A percentile compares a stretch with the other conserved stretches of the same genome.
Conservation (phyloP, 37 sponge, comb jelly and placozoan genomes). For the Crambe crambe region DNA sequence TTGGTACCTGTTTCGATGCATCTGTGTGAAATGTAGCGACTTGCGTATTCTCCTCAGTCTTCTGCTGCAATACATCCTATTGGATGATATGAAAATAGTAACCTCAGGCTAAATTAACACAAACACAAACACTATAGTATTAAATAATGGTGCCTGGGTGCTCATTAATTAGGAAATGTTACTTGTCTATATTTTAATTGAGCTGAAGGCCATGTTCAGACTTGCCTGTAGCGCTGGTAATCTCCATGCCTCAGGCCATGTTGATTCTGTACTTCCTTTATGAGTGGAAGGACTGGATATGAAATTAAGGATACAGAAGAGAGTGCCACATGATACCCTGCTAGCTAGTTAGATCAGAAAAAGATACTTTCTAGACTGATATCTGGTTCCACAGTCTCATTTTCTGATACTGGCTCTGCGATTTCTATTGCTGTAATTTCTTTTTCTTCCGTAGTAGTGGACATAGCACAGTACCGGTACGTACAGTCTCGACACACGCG, state of each 20-base stretch:
- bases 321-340: background rate
- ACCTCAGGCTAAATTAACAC: too few species aligned
- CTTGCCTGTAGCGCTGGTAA: conserved; percentile 90
- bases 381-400: background rate
- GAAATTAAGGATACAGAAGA: background rate
- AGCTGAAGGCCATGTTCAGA: background rate
- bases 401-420: background rate
- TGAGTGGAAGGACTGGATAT: conserved; percentile 72
- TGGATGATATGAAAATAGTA: background rate
- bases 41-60: conserved; percentile 77
- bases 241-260: conserved; percentile 96
- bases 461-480: too few species aligned
- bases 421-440: too few species aligned
- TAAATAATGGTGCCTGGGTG: too few species aligned
- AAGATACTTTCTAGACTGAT: conserved; percentile 10
- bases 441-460: too few species aligned
- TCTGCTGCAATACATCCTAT: conserved; percentile 87
- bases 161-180: too few species aligned
- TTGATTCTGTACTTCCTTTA: conserved; percentile 89
- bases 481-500: too few species aligned
- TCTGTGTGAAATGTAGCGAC: conserved; percentile 75
- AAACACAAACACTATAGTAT: too few species aligned
- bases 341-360: background rate
- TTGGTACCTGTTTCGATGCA: conserved; percentile 68
- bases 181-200: too few species aligned